Percentiles rank a stretch among this genome's conserved stretches.
Conservation (phyloP, 2,113 vertebrate genomes). For the Phocoena sinus region DNA sequence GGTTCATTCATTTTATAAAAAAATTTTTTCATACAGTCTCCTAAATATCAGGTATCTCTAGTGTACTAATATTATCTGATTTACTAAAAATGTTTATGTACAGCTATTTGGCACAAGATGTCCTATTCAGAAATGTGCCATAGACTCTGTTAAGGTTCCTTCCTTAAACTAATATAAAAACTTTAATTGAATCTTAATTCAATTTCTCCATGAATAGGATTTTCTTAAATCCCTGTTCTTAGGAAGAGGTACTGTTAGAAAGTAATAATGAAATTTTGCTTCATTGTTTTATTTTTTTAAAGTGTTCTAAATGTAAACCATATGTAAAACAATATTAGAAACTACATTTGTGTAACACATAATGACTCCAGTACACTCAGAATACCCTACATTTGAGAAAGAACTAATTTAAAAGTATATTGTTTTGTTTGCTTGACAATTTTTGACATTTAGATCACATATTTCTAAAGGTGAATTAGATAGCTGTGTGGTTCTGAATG, state of each 20-base stretch:
- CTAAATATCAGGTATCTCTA: background rate
- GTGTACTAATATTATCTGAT: background rate
- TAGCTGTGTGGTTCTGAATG: background rate
- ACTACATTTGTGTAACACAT: background rate
- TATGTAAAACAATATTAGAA: background rate
- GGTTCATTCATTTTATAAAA: background rate
- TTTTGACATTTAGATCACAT: background rate
- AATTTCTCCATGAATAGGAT: background rate
- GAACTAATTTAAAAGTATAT: background rate
- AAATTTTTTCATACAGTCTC: background rate
- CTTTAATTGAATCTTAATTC: constrained; percentile 31
- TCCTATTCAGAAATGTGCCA: background rate
- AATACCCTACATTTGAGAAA: background rate
- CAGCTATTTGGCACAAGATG: background rate
- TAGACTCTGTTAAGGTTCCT: background rate
- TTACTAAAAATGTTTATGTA: background rate
- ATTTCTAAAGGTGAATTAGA: background rate
- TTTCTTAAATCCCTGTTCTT: constrained; percentile 1
- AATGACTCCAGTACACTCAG: background rate
- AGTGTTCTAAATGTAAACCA: background rate
- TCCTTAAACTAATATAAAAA: constrained; percentile 22
- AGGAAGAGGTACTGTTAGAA: background rate
- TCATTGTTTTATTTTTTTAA: background rate
- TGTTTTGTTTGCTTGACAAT: background rate
- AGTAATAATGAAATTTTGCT: background rate